Evolutionary conservation across 1,140 invertebrate species (phyloP).

Genomic region (Lasioglossum baleicum): DNA sequence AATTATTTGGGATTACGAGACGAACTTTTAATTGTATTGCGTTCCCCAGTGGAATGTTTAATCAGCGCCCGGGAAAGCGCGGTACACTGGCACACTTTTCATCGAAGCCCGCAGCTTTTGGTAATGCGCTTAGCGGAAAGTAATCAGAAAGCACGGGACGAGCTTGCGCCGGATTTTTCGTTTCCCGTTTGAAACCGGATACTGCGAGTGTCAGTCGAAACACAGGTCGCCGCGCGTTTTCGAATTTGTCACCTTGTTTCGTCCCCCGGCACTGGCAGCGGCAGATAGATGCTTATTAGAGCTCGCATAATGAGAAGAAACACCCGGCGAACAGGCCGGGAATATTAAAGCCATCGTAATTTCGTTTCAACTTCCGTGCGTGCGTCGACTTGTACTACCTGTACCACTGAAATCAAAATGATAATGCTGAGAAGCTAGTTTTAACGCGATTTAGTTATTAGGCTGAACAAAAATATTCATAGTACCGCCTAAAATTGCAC

Average conservation of each 20-base stretch:
- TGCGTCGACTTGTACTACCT: too few species aligned
- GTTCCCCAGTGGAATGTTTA: constrained; percentile 53
- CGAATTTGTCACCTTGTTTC: neutral
- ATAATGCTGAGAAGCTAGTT: too few species aligned
- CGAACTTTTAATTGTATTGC: constrained; percentile 62
- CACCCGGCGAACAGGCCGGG: too few species aligned
- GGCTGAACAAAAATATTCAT: too few species aligned
- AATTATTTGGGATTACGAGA: constrained; percentile 54
- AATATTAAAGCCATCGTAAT: too few species aligned
- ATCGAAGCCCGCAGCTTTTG: constrained; percentile 48
- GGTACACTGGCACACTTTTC: constrained; percentile 48
- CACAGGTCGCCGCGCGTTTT: neutral
- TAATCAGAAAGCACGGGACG: constrained; percentile 47
- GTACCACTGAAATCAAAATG: too few species aligned
- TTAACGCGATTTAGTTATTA: too few species aligned
- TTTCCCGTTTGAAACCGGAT: neutral
- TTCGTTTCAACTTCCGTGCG: too few species aligned
- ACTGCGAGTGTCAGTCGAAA: neutral
- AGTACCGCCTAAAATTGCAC: too few species aligned
- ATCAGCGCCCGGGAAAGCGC: constrained; percentile 49
- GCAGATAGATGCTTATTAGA: too few species aligned
- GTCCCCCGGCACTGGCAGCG: too few species aligned
- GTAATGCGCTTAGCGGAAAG: constrained; percentile 58
- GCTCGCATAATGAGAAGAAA: too few species aligned
- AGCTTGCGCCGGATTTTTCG: constrained; percentile 3